These are phyloP conservation scores for Xylota sylvarum DNA, from an alignment of 2,888 invertebrate genomes.

Conservation along the genomic window DNA sequence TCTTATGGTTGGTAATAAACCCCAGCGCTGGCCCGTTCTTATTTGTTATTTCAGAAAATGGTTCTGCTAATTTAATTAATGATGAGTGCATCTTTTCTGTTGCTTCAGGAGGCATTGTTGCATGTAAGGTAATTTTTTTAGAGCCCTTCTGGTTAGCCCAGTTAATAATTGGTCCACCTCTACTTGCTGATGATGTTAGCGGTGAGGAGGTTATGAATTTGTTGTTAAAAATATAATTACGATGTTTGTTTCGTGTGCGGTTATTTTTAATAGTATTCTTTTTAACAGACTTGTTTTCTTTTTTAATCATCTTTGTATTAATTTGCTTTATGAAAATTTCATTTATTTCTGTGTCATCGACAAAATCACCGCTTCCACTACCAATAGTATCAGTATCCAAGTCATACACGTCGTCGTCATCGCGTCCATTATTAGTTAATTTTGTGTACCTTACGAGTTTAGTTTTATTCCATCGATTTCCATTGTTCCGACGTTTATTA, in stretches of 20 bases:
- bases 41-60: background rate
- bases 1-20: slow-evolving; percentile 18
- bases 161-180: slow-evolving; percentile 15
- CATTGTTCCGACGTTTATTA: slow-evolving; percentile 26
- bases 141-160: slow-evolving; percentile 26
- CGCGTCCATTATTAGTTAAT: background rate
- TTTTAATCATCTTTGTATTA: slow-evolving; percentile 26
- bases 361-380: slow-evolving; percentile 79
- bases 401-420: slow-evolving; percentile 61
- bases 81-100: background rate
- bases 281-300: slow-evolving; percentile 13
- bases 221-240: slow-evolving; percentile 42
- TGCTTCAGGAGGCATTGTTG: background rate
- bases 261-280: slow-evolving; percentile 26
- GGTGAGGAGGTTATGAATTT: slow-evolving; percentile 25
- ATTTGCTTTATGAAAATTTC: slow-evolving; percentile 44
- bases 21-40: slow-evolving; percentile 29
- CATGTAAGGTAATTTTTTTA: background rate
- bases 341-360: slow-evolving; percentile 71
- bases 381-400: slow-evolving; percentile 66
- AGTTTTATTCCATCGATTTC: slow-evolving; percentile 13
- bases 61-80: slow-evolving; percentile 12
- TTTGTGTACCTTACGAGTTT: slow-evolving; percentile 20
- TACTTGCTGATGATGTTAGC: slow-evolving; percentile 9
- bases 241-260: slow-evolving; percentile 33